Evolutionary conservation across 2,797 vertebrate species (phyloP).

Genomic region (Enteromius anoplus): DNA sequence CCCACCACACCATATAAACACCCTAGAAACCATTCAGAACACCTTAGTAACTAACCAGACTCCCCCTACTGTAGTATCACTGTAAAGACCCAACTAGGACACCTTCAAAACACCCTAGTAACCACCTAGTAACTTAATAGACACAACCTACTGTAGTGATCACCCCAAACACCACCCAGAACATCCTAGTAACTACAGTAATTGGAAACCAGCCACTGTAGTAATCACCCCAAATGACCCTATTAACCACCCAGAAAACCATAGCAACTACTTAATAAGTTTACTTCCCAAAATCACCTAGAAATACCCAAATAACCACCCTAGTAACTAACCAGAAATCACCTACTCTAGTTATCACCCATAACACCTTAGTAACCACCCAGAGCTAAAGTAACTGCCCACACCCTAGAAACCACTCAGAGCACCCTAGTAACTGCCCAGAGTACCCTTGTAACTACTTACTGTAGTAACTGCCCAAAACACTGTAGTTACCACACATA

Average conservation of each 20-base stretch:
- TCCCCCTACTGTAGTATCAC: neutral
- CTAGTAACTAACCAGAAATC: neutral
- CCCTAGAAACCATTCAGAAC: neutral
- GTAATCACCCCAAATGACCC: too few relatives aligned
- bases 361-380: neutral
- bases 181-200: neutral
- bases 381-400: neutral
- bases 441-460: too few relatives aligned
- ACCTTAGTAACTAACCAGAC: neutral
- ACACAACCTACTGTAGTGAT: neutral
- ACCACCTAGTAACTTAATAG: neutral
- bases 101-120: neutral
- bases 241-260: neutral
- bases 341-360: neutral
- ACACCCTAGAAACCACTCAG: neutral
- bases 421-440: neutral
- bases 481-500: too few relatives aligned
- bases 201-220: neutral
- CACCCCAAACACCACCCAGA: neutral
- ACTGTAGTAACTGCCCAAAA: too few relatives aligned
- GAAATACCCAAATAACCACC: neutral
- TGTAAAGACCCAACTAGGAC: too few relatives aligned
- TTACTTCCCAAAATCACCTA: neutral
- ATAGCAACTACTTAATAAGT: neutral
- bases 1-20: too few relatives aligned